Evolutionary conservation across 2,113 vertebrate species (phyloP).

Genomic region (Daboia siamensis): DNA sequence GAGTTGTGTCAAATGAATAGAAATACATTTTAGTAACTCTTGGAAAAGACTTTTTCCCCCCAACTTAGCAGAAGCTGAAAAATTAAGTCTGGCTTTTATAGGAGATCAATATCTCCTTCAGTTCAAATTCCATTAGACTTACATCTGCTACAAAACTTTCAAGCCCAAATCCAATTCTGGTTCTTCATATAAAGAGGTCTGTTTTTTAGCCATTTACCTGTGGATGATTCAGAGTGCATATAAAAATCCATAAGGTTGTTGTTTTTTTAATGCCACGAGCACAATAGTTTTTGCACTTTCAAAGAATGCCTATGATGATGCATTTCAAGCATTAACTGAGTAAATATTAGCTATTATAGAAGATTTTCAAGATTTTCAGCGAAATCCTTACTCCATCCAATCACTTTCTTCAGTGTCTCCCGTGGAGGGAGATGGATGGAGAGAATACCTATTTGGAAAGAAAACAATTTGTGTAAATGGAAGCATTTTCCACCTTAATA

Average conservation of each 20-base stretch:
- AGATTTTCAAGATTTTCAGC: neutral
- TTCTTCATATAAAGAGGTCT: neutral
- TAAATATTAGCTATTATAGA: conserved; percentile 28
- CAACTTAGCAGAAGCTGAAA: conserved; percentile 34
- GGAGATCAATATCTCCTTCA: conserved; percentile 50
- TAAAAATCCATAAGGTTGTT: conserved; percentile 26
- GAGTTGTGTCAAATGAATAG: neutral
- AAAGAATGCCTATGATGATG: conserved; percentile 28
- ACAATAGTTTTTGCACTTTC: conserved; percentile 40
- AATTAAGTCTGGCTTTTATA: conserved; percentile 47
- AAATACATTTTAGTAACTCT: conserved; percentile 8
- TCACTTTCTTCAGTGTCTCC: neutral
- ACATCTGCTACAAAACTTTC: conserved; percentile 43
- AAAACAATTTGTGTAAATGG: neutral
- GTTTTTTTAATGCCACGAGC: conserved; percentile 23
- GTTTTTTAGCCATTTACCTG: conserved; percentile 36
- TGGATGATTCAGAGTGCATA: conserved; percentile 44
- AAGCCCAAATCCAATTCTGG: conserved; percentile 18
- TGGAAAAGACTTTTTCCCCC: neutral
- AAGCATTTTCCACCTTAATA: neutral
- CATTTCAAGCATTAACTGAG: conserved; percentile 27
- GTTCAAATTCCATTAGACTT: conserved; percentile 38
- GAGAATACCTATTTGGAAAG: neutral
- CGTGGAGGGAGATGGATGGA: too few species aligned
- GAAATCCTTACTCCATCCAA: neutral